Conservation (phyloP, 2,113 vertebrate species). For the Lagopus muta region DNA sequence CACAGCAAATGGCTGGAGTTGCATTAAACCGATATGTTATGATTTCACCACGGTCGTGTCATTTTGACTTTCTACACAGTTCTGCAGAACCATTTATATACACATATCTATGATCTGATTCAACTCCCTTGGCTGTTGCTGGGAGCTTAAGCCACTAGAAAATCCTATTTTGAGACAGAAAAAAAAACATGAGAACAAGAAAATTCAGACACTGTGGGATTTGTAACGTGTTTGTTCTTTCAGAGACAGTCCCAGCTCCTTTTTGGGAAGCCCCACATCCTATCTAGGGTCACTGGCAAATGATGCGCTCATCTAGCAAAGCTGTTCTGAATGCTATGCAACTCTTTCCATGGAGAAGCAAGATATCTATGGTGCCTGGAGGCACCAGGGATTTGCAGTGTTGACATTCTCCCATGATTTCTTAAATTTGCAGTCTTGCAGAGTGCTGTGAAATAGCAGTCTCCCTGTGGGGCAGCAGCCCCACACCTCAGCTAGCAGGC, state of each 20-base stretch:
- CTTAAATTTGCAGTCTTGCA: background rate
- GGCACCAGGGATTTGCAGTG: background rate
- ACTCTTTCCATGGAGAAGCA: rapidly evolving
- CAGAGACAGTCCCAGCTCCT: background rate
- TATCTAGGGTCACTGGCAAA: background rate
- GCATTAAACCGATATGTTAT: background rate
- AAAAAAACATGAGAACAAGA: background rate
- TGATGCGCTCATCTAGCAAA: background rate
- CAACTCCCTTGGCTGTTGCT: background rate
- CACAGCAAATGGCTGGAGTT: background rate
- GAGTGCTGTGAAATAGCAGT: background rate
- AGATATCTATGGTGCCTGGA: background rate
- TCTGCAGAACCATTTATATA: background rate
- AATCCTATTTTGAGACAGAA: conserved; percentile 11
- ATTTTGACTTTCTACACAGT: background rate
- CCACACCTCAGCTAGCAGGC: background rate
- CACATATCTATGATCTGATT: background rate
- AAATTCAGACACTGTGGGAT: background rate
- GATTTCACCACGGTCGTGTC: background rate
- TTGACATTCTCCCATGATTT: background rate
- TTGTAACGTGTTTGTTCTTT: background rate
- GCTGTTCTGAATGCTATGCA: background rate
- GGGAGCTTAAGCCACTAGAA: background rate
- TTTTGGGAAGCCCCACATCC: background rate
- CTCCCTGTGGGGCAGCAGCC: rapidly evolving